Base-by-base conservation (phyloP, 2,888 invertebrate species). In the Orthosia gracilis region DNA sequence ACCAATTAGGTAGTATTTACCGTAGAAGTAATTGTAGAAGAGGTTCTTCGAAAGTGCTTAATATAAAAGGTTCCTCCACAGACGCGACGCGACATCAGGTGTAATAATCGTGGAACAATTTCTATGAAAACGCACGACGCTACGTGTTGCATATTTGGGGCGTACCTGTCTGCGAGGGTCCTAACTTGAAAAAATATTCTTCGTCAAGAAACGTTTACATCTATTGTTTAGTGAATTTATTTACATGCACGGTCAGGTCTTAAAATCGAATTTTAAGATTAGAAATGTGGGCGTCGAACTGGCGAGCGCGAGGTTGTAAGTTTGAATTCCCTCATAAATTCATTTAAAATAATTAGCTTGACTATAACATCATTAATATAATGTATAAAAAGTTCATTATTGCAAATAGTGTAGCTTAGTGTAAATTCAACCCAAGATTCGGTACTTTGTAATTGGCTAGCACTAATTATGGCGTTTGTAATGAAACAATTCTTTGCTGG, bases 1-100 rank as follows among this genome's bases (percentile, higher is more conserved):
- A 57, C 31, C 45, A 69, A 78, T 69, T 78, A 76, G 15, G 17
- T 65, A 23, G 47, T 11, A 23, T 18, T 65, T 31, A 23, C 2
- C 21, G 2, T 47, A 64, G 26, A 21, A 31, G 13, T 31, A 15
- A 12, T 21, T 18, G 50, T 21, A 26, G 26, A 61, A 40, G 45
- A 52, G 17, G 52, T 73, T 21, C 2, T 23, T 18, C 15, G 58
- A 18, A 18, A 11, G 4, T 3, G 17, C 57, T 23, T 26, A 40
- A 9, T 40, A 40, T 40, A 9, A 21, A 21, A 54, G 54, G 21
- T 11, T n/a, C 18, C 18, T 18, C 5, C 18, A 11, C 11, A 52
- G 52, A n/a, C n/a, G 15, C n/a, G 52, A n/a, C n/a, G 31, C 9
- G n/a, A 59, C 18, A n/a, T 59, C n/a, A 9, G 40, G 40, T 40